These are phyloP conservation scores for Lycodopsis pacificus DNA, from an alignment of 2,797 vertebrate species.

Conservation along the genomic window DNA sequence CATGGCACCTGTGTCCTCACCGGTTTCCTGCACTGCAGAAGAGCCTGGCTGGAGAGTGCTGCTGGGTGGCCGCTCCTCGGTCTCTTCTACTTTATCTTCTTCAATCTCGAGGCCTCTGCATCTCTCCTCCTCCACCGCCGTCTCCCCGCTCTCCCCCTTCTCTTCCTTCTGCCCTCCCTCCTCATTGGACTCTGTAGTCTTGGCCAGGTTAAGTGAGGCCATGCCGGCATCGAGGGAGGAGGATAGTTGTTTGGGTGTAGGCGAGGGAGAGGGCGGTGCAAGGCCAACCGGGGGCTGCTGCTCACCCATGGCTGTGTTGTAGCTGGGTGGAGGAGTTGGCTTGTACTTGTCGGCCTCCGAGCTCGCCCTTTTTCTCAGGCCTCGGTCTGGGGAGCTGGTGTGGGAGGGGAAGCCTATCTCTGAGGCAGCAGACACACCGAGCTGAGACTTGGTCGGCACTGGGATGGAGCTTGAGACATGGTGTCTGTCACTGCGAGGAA, in stretches of 20 bases:
- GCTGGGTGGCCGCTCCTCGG: constrained; percentile 37
- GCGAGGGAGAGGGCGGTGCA: constrained; percentile 51
- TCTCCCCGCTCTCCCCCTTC: constrained; percentile 19
- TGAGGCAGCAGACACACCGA: constrained; percentile 81
- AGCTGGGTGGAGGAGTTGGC: constrained; percentile 88
- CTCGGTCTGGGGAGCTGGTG: constrained; percentile 89
- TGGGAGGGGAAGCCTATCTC: constrained; percentile 83
- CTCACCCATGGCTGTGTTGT: constrained; percentile 76
- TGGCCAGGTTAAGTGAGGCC: constrained; percentile 76
- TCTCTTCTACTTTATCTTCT: constrained; percentile 38
- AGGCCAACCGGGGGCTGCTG: constrained; percentile 42
- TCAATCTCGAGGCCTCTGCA: constrained; percentile 13
- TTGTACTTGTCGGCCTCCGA: constrained; percentile 89
- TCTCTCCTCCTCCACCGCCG: constrained; percentile 27
- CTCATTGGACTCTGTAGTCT: constrained; percentile 65
- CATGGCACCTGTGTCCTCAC: constrained; percentile 80
- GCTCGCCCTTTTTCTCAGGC: constrained; percentile 88
- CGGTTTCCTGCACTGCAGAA: constrained; percentile 52
- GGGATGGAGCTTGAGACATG: constrained; percentile 91
- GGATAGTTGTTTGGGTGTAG: constrained; percentile 75
- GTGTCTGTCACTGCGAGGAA: constrained; percentile 87
- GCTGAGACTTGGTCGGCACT: constrained; percentile 90
- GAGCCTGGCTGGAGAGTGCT: constrained; percentile 29
- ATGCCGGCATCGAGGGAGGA: constrained; percentile 86
- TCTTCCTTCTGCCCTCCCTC: constrained; percentile 36